Percentiles rank a stretch among this genome's conserved stretches.
Evolutionary conservation across 2,797 vertebrate genomes (phyloP).

Genomic region (Sebastes hubbsi): DNA sequence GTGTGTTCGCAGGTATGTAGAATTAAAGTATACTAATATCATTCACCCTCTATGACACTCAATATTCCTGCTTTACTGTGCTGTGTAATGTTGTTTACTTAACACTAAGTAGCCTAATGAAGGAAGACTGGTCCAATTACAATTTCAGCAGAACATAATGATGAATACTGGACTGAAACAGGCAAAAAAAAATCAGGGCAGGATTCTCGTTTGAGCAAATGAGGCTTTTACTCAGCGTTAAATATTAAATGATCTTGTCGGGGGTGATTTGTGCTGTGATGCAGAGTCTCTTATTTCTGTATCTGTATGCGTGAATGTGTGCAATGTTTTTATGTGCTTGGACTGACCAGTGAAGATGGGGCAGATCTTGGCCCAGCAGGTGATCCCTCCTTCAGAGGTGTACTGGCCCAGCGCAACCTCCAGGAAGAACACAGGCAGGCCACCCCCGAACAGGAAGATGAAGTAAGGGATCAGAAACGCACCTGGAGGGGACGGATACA

Average conservation of each 20-base stretch:
- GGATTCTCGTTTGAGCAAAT: conserved; percentile 17
- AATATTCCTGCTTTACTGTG: conserved; percentile 3
- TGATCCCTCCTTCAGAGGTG: conserved; percentile 98
- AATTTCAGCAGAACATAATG: conserved; percentile 37
- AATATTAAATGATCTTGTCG: conserved; percentile 25
- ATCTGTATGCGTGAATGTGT: neutral
- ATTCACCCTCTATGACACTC: neutral
- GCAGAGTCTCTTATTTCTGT: neutral
- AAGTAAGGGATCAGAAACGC: conserved; percentile 99
- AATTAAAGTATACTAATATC: neutral
- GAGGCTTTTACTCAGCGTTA: conserved; percentile 20
- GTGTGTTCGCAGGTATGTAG: neutral
- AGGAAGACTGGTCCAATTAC: conserved; percentile 26
- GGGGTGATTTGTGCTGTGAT: neutral
- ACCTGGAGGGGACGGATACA: conserved; percentile 79
- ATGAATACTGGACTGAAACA: conserved; percentile 15
- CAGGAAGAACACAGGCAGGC: conserved; percentile 98
- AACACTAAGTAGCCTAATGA: conserved; percentile 37
- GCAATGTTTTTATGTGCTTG: neutral
- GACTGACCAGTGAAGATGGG: conserved; percentile 97
- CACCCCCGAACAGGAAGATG: conserved; percentile 98
- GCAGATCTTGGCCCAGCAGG: conserved; percentile 98
- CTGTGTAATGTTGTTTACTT: conserved; percentile 18
- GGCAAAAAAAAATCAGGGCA: conserved; percentile 33
- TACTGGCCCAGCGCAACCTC: conserved; percentile 98